phyloP scores from a whole-genome alignment of 2,797 vertebrate species.

The Aldrovandia affinis region DNA sequence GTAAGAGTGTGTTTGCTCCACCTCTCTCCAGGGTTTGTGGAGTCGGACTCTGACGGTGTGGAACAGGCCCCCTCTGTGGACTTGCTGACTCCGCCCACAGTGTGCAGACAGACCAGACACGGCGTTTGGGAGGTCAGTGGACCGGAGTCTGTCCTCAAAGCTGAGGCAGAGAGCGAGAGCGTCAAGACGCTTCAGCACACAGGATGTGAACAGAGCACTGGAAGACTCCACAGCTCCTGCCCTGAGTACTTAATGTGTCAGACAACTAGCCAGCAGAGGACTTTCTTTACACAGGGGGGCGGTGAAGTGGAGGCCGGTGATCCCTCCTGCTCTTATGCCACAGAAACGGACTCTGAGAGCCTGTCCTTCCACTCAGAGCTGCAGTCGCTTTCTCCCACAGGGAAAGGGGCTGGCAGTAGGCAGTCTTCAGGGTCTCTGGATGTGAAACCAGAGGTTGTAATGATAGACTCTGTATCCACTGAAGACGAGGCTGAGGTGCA shows the following conservation, averaged over 20 bases:
- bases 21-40: conserved; percentile 3
- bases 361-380: conserved; percentile 31
- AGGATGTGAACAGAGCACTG: conserved; percentile 45
- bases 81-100: too few relatives aligned
- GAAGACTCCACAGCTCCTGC: conserved; percentile 40
- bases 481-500: conserved; percentile 11
- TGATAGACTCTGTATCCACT: conserved; percentile 13
- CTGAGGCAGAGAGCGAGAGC: conserved; percentile 53
- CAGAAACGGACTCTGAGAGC: conserved; percentile 29
- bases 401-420: conserved; percentile 7
- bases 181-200: conserved; percentile 12
- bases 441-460: conserved; percentile 29
- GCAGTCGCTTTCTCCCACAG: conserved; percentile 12
- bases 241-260: conserved; percentile 38
- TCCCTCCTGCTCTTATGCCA: conserved; percentile 27
- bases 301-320: conserved; percentile 1
- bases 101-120: conserved; percentile 46
- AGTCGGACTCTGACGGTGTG: background rate
- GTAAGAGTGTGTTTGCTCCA: background rate
- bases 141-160: conserved; percentile 75
- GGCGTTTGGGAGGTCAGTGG: conserved; percentile 76
- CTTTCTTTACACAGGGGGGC: conserved; percentile 57
- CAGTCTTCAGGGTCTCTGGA: conserved; percentile 12
- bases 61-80: background rate
- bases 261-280: conserved; percentile 56